These are phyloP conservation scores for Henricia sp. DNA, from an alignment of 53 echinoderm and acorn worm genomes.

Conservation along the genomic window DNA sequence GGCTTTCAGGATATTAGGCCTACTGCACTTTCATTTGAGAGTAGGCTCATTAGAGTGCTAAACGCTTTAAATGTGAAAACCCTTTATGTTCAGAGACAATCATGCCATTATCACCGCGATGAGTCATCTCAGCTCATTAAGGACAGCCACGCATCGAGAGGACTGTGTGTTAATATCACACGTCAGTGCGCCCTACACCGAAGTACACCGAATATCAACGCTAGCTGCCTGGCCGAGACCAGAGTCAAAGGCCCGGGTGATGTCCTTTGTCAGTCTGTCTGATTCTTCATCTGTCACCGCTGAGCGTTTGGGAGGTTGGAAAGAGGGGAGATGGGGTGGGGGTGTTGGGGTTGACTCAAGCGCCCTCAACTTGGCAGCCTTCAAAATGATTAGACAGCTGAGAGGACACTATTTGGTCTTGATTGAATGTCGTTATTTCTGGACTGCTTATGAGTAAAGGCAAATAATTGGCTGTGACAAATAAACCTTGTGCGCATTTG, in stretches of 20 bases:
- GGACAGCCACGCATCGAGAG: not conserved
- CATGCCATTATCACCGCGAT: conserved; percentile 15
- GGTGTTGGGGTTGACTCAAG: not conserved
- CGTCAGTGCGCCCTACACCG: not conserved
- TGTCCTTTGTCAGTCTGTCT: conserved; percentile 30
- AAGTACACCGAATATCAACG: conserved; percentile 3
- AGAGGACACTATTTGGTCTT: not conserved
- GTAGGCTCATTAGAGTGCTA: no score
- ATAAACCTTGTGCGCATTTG: no score
- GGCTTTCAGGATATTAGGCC: no score
- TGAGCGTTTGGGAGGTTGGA: no score
- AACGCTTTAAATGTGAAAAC: not conserved
- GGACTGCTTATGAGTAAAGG: not conserved
- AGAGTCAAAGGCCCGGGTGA: not conserved
- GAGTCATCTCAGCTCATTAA: conserved; percentile 34
- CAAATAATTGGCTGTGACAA: not conserved
- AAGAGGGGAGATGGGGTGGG: no score
- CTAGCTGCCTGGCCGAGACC: not conserved
- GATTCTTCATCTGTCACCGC: conserved; percentile 11
- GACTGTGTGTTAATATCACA: not conserved
- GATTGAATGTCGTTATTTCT: not conserved
- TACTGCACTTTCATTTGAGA: no score
- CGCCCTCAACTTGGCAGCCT: conserved; percentile 18
- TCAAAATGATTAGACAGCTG: conserved; percentile 14
- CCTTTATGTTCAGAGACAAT: conserved; percentile 26